Evolutionary conservation across 2,888 invertebrate genomes (phyloP).

Genomic region (Pristionchus japonicus): DNA sequence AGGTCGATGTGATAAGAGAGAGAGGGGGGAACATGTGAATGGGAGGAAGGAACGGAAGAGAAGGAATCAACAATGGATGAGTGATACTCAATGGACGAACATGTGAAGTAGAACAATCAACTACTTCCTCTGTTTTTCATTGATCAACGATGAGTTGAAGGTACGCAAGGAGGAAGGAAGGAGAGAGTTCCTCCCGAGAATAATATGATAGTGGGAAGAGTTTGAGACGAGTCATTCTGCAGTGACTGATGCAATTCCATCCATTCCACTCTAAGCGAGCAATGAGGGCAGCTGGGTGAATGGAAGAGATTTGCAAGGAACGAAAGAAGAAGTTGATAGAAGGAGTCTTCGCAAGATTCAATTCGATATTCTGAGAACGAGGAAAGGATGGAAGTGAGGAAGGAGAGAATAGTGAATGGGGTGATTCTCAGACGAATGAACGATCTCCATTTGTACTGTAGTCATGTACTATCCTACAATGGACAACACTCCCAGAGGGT

Average conservation of each 20-base stretch:
- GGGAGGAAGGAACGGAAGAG: slow-evolving; percentile 1
- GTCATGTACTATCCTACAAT: not conserved
- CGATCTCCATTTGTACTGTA: not conserved
- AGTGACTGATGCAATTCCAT: not conserved
- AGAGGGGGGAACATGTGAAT: slow-evolving; percentile 6
- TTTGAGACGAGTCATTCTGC: not conserved
- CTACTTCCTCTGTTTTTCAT: not conserved
- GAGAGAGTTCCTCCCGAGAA: not conserved
- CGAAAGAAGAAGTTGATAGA: not conserved
- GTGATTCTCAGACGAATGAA: not conserved
- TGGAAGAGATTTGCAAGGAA: not conserved
- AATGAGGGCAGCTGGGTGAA: not conserved
- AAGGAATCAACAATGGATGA: not conserved
- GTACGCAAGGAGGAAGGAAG: not conserved
- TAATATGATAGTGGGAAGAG: not conserved
- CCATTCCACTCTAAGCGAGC: not conserved
- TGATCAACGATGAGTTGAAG: not conserved
- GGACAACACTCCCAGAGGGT: no score
- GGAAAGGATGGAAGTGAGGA: not conserved
- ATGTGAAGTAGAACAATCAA: not conserved
- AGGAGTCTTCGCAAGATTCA: not conserved
- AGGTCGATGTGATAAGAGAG: slow-evolving; percentile 1
- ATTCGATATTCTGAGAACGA: not conserved
- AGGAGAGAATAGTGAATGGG: not conserved
- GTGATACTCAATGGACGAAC: not conserved